Evolutionary conservation across 2,797 vertebrate species (phyloP), one percentile per base, ranked within the genome.

Genomic region (Melanotaenia trifasciata): DNA sequence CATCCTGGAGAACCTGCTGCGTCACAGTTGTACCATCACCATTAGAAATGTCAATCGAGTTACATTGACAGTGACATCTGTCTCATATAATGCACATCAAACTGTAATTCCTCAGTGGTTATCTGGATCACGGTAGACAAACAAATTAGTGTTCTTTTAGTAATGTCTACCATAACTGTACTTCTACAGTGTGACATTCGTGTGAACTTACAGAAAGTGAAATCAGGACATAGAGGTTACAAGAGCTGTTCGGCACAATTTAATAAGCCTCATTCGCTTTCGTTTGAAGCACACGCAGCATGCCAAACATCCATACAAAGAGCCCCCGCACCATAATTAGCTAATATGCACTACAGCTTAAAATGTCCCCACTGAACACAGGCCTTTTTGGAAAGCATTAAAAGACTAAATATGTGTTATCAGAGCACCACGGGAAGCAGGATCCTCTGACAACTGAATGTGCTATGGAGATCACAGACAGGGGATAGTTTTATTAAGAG

Each of bases 311-410:
- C 81, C 84, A 74, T 68, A 90, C 87, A 90, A 91, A 91, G 87
- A 90, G 78, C 81, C 72, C 87, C 80, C 58, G 80, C 83, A 76
- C 87, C 54, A 88, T 90, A 92, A 94, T 93, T 92, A 94, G 87
- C 84, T 81, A 87, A 89, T 88, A 90, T 83, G 84, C 73, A 77
- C 81, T 67, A 76, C 76, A 73, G 88, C 85, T 89, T 86, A 87
- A 92, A 93, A 90, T 87, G 81, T 78, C 75, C 81, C 87, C 83
- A 83, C 75, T 85, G 87, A 90, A 90, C 77, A 84, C 59, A 38
- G 72, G 71, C 56, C 68, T 61, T 88, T 86, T 87, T 76, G 60
- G 65, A 64, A 58, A 79, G 76, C 74, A 84, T 91, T 86, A 91
- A 90, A 90, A 86, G 83, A 84, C 81, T 87, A 89, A 90, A 89